Percentiles rank a stretch among this genome's conserved stretches.
These are phyloP conservation scores for Rousettus leschenaultii DNA, from an alignment of 2,113 vertebrate genomes.

Conservation along the genomic window DNA sequence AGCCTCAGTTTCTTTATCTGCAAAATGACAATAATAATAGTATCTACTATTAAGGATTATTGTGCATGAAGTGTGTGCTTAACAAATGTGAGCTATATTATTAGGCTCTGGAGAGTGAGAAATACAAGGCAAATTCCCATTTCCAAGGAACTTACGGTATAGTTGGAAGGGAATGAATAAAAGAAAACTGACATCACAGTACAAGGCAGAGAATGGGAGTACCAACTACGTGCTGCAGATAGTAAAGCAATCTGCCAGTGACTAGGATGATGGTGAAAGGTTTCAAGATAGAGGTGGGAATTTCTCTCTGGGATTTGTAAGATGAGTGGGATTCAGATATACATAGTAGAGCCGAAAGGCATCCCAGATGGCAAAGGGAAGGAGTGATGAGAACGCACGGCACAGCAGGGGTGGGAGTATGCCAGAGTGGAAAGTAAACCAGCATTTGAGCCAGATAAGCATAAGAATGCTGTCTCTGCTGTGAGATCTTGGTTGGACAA, in stretches of 20 bases:
- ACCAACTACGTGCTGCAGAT: not conserved
- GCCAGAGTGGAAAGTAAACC: not conserved
- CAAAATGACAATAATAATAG: not conserved
- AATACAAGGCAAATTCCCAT: not conserved
- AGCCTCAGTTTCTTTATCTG: slow-evolving; percentile 6
- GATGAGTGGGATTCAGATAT: not conserved
- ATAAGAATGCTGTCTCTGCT: not conserved
- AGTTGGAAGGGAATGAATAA: not conserved
- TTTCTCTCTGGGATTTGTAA: slow-evolving; percentile 21
- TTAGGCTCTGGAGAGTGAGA: not conserved
- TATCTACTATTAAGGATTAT: not conserved
- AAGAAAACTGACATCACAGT: not conserved
- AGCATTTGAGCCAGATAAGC: not conserved
- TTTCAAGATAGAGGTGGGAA: not conserved
- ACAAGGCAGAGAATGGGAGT: not conserved
- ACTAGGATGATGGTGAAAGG: not conserved
- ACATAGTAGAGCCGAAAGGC: not conserved
- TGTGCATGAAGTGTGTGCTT: not conserved
- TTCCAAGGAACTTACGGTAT: not conserved
- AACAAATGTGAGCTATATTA: not conserved
- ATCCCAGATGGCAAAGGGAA: not conserved
- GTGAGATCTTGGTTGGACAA: not conserved
- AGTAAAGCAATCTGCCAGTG: not conserved
- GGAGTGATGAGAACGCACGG: not conserved
- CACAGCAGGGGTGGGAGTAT: not conserved